phyloP scores from a whole-genome alignment of 1,140 invertebrate genomes.

The Macrotrachela quadricornifera region DNA sequence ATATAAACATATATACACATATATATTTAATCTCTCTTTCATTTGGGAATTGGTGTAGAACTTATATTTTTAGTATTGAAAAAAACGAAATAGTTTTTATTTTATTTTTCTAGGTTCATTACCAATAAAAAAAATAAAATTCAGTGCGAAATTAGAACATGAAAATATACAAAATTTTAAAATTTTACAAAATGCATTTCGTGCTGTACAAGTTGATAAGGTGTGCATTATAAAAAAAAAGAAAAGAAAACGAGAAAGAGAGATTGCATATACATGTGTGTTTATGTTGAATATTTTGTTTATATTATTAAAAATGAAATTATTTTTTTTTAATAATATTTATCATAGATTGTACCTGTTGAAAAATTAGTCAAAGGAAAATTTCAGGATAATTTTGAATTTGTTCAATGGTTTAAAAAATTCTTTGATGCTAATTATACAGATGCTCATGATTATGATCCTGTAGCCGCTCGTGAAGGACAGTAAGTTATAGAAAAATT shows the following conservation, averaged over 20 bases:
- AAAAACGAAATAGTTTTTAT: too few relatives aligned
- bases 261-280: background rate
- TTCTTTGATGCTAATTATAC: constrained; percentile 99
- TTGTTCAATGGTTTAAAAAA: constrained; percentile 99
- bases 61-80: too few relatives aligned
- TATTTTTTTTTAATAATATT: constrained; percentile 8
- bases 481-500: constrained; percentile 32
- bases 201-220: constrained; percentile 93
- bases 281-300: constrained; percentile 29
- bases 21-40: too few relatives aligned
- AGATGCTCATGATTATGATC: constrained; percentile 53
- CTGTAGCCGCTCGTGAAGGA: constrained; percentile 56
- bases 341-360: constrained; percentile 71
- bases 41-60: too few relatives aligned
- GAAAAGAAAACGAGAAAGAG: too few relatives aligned
- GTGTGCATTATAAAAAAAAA: too few relatives aligned
- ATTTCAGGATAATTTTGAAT: constrained; percentile 95
- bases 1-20: too few relatives aligned
- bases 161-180: constrained; percentile 99
- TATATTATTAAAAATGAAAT: background rate
- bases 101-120: constrained; percentile 45
- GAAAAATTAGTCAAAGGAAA: constrained; percentile 87
- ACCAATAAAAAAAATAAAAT: constrained; percentile 83
- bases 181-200: constrained; percentile 83
- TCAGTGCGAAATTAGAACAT: constrained; percentile 89